These are phyloP conservation scores for Platynereis dumerilii DNA, from an alignment of 2,888 invertebrate species.

Conservation along the genomic window DNA sequence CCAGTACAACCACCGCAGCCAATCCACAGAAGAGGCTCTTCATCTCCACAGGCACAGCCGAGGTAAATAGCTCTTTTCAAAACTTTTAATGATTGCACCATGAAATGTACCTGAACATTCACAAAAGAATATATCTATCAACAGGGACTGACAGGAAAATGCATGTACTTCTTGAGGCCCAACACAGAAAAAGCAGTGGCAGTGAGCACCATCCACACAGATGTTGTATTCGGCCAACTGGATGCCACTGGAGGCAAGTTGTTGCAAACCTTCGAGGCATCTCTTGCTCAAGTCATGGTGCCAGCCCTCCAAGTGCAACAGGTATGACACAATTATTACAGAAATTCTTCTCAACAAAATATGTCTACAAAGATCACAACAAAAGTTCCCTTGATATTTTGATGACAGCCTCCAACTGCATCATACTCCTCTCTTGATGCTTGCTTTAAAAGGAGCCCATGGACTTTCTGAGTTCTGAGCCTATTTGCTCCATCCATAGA, in stretches of 20 bases:
- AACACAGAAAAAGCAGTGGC: constrained; percentile 56
- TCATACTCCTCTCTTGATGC: not conserved
- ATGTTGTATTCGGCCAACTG: constrained; percentile 60
- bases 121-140: no score
- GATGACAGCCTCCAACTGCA: not conserved
- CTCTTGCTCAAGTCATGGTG: constrained; percentile 89
- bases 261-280: constrained; percentile 84
- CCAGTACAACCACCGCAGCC: constrained; percentile 18
- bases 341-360: not conserved
- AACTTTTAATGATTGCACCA: no score
- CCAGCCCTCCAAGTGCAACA: constrained; percentile 71
- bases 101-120: no score
- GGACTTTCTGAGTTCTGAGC: no score
- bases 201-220: constrained; percentile 53
- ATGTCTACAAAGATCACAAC: not conserved
- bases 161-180: constrained; percentile 59
- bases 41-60: constrained; percentile 55
- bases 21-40: constrained; percentile 53
- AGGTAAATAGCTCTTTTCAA: constrained; percentile 44
- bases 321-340: constrained; percentile 47
- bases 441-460: no score
- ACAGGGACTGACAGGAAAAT: constrained; percentile 47
- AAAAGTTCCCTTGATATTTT: not conserved
- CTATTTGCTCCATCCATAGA: no score
- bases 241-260: constrained; percentile 71